Percentiles rank a stretch among this genome's conserved stretches.
Conservation (phyloP, 2,888 invertebrate species). For the Axea sp. region DNA sequence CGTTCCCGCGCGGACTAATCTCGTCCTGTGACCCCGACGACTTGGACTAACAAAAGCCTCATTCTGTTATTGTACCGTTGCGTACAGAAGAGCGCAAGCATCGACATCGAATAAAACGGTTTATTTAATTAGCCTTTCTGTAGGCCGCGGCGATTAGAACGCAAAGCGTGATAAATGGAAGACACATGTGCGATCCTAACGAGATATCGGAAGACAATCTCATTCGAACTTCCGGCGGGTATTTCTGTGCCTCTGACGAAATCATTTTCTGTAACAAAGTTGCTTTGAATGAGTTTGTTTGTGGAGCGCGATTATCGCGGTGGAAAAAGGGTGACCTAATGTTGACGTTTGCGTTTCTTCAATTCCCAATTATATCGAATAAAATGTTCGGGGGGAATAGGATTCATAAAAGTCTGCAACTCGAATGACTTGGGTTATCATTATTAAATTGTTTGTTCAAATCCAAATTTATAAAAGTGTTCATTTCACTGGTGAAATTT, state of each 20-base stretch:
- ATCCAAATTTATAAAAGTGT: too few relatives aligned
- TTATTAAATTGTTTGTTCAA: too few relatives aligned
- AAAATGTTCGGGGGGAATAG: conserved; percentile 13
- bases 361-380: conserved; percentile 4
- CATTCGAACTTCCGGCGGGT: conserved; percentile 54
- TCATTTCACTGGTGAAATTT: too few relatives aligned
- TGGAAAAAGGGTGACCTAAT: conserved; percentile 52
- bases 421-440: too few relatives aligned
- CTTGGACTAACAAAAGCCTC: conserved; percentile 71
- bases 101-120: conserved; percentile 55
- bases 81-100: conserved; percentile 65
- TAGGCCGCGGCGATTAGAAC: conserved; percentile 54
- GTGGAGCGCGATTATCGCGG: conserved; percentile 38
- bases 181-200: conserved; percentile 62
- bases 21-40: conserved; percentile 69
- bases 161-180: conserved; percentile 66
- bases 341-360: conserved; percentile 37
- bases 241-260: conserved; percentile 56
- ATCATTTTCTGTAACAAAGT: conserved; percentile 50
- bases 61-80: conserved; percentile 75
- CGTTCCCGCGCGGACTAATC: conserved; percentile 64
- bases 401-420: neutral
- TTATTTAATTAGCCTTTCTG: conserved; percentile 59
- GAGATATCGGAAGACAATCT: conserved; percentile 60
- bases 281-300: conserved; percentile 54